Base-by-base conservation (phyloP, 2,888 invertebrate genomes). In the Schizotus pectinicornis region DNA sequence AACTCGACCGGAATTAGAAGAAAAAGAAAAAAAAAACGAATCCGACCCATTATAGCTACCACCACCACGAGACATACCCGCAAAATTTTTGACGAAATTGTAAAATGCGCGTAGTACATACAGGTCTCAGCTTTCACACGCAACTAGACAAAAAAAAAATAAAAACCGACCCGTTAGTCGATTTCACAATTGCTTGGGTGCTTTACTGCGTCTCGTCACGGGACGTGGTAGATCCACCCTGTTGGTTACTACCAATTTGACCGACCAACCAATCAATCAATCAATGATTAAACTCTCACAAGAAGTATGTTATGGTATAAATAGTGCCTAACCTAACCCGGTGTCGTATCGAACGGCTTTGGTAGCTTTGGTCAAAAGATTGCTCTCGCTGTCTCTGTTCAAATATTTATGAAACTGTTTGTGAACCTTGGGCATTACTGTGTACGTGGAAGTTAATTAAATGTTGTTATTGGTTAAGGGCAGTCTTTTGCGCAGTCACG, bases 281-380 rank as follows among this genome's bases (percentile, higher is more conserved):
- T 39, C 39, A 39, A 39, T n/a, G 36, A 35, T 9, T 9, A 11
- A 35, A 35, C n/a, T 35, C 22, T 22, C 22, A 35, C 36, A 35
- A 11, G 12, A 39, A 12, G n/a, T 67, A 69, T 68, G 69, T 70
- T 72, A 72, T 67, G 71, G 69, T 73, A 72, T 71, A 70, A 69
- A 75, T 73, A 74, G 74, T 76, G 74, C 75, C 74, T 74, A 74
- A 73, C 68, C 67, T 60, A 66, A 66, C 65, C 73, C 72, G 68
- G 67, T 67, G 65, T 50, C 32, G 58, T 14, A 31, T 58, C 62
- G 63, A 62, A 52, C 62, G 62, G 56, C 56, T 64, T 67, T 64
- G 54, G 41, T 38, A 45, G 34, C 31, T 34, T 12, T 37, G 37
- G 31, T 36, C 56, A 61, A 63, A 61, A 56, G 62, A 64, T 57